Evolutionary conservation across 2,888 invertebrate genomes (phyloP), one percentile per base, ranked within the genome.

Genomic region (Tethea ocularis): DNA sequence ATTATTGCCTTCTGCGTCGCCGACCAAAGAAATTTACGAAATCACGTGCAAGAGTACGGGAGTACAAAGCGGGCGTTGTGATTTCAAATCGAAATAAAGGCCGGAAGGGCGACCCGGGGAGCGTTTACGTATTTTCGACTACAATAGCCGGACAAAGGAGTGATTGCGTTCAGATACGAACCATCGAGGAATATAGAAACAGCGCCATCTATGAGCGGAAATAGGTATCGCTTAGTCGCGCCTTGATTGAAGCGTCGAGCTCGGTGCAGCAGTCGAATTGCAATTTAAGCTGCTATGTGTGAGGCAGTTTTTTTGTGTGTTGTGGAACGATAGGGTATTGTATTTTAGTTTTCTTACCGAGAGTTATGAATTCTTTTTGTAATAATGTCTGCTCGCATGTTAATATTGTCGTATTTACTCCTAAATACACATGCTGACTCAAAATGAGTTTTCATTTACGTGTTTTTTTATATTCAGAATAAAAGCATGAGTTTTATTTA

Each of bases 131-230:
- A 78, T 77, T 81, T 38, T 78, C 73, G 68, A 71, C 68, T n/a
- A 81, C 85, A 86, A 82, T 79, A 62, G 64, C 55, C 60, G 73
- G 77, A 78, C 84, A 82, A 81, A 80, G 77, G 77, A 72, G 69
- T 86, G 86, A 89, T 91, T 88, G 86, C 77, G 70, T 78, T 70
- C 69, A 75, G 82, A 83, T 73, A 70, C 75, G 78, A 80, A 84
- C 71, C 46, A 46, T 74, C 26, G 26, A 17, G 46, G 71, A 68
- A 70, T 72, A 73, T 78, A 65, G 75, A 69, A 67, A 68, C 81
- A 83, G 70, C 84, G 88, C 87, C 92, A 92, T 91, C 92, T 91
- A 79, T 77, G 75, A 70, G 72, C 83, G 91, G 90, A 90, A 90
- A 90, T 88, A 75, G 81, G 86, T 79, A 91, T 81, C 87, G 86